Evolutionary conservation across 2,797 vertebrate genomes (phyloP), one percentile per base, ranked within the genome.

Genomic region (Neopelma chrysocephalum): DNA sequence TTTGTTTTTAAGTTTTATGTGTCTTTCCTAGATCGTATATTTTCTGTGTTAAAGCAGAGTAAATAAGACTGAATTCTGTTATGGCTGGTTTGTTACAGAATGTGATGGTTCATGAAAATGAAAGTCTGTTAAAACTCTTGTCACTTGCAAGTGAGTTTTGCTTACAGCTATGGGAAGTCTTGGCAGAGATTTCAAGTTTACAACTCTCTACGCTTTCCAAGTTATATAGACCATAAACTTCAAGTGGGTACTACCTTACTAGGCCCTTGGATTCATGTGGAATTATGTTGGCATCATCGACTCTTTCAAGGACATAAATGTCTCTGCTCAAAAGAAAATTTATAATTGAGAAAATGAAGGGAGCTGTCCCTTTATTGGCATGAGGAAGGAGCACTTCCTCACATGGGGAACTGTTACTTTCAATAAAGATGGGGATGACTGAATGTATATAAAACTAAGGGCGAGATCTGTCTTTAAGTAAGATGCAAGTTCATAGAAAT

Each of bases 291-390:
- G 38, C 17, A 40, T 75, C 19, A 6, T 4, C 64, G 56, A 18
- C 17, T 80, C 16, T 34, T 61, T 21, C 54, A 82, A 53, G 27
- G 60, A 18, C 18, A 9, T 83, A 47, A 62, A 56, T 26, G 0
- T 75, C 22, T 79, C 34, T 82, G 11, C 4, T 76, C 10, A 15
- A 83, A 68, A 72, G 57, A 2, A 5, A 34, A 6, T 40, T 85
- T 69, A 36, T 36, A 72, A 48, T 57, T 69, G 51, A 75, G 21
- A 36, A 86, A 56, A 42, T 20, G 1, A 32, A 45, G 34, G 31
- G 38, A 36, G 5, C 17, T 47, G 2, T 32, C 14, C 19, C 10
- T 22, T 47, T n/a, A 8, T 6, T n/a, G 18, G 18, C 1, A 3
- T 29, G 38, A 66, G 15, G 26, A 61, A 64, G 17, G 34, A 71